These are phyloP conservation scores for Morinoia aosen DNA, from an alignment of 2,888 invertebrate species.

Conservation along the genomic window DNA sequence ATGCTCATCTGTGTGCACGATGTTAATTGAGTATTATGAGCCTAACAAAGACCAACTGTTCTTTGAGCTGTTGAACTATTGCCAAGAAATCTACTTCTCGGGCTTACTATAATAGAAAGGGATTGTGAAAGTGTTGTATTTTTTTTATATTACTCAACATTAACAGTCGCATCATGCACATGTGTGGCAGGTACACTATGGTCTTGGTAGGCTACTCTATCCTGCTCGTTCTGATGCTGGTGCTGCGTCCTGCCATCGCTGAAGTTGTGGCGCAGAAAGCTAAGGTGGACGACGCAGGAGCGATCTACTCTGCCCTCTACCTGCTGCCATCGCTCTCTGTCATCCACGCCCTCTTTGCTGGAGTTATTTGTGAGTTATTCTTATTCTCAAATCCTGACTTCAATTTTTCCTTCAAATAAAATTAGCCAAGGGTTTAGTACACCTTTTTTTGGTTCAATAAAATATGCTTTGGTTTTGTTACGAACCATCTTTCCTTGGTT, in stretches of 20 bases:
- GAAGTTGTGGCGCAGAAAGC: constrained; percentile 70
- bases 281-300: constrained; percentile 70
- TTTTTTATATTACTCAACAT: not conserved
- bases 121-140: not conserved
- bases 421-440: no score
- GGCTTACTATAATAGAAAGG: no score
- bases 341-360: constrained; percentile 89
- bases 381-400: not conserved
- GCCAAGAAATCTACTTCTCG: no score
- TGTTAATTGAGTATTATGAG: no score
- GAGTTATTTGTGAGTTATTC: constrained; percentile 81
- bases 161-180: not conserved
- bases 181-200: constrained; percentile 84
- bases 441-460: not conserved
- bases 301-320: constrained; percentile 94
- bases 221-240: constrained; percentile 83
- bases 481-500: no score
- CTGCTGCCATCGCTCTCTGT: constrained; percentile 91
- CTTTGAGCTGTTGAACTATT: no score
- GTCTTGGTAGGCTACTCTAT: constrained; percentile 91
- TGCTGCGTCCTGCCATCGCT: constrained; percentile 81
- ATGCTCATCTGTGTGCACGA: no score
- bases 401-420: not conserved
- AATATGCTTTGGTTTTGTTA: not conserved
- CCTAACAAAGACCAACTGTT: no score